Evolutionary conservation across 2,113 vertebrate genomes (phyloP).

Genomic region (Poeciliopsis turrubarensis): DNA sequence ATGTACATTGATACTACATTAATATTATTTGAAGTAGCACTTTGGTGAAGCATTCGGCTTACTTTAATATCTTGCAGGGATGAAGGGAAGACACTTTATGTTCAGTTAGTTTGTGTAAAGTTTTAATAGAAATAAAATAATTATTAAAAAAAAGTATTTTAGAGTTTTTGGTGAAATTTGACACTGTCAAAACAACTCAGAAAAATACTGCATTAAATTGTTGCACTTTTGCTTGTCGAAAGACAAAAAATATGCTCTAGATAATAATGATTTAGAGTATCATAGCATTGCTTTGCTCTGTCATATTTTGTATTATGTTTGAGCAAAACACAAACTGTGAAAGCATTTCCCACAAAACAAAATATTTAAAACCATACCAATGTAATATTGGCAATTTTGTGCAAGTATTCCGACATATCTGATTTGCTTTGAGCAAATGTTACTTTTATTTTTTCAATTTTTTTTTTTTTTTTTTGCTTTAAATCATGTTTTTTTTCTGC

Average conservation of each 20-base stretch:
- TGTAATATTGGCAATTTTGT: slow-evolving; percentile 9
- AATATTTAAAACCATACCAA: slow-evolving; percentile 8
- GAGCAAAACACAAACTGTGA: slow-evolving; percentile 5
- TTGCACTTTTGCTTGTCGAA: slow-evolving; percentile 15
- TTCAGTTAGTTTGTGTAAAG: slow-evolving; percentile 61
- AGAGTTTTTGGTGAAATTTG: slow-evolving; percentile 28
- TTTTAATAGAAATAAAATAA: slow-evolving; percentile 58
- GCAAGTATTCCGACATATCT: slow-evolving; percentile 32
- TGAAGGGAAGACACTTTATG: slow-evolving; percentile 37
- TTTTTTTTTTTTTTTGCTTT: slow-evolving; percentile 50
- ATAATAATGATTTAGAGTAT: slow-evolving; percentile 13
- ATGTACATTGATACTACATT: slow-evolving; percentile 65
- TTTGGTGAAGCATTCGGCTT: slow-evolving; percentile 71
- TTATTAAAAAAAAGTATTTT: slow-evolving; percentile 21
- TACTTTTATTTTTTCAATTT: slow-evolving; percentile 43
- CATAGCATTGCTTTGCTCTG: slow-evolving; percentile 49
- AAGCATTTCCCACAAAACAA: not conserved
- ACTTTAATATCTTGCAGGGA: slow-evolving; percentile 40
- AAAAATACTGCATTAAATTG: slow-evolving; percentile 25
- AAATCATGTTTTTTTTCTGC: slow-evolving; percentile 32
- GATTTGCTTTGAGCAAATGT: slow-evolving; percentile 36
- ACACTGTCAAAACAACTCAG: slow-evolving; percentile 35
- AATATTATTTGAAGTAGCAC: slow-evolving; percentile 76
- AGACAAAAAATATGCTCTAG: slow-evolving; percentile 14
- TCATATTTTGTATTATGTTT: slow-evolving; percentile 49